These are phyloP conservation scores for Micropoecilia bifurca DNA, from an alignment of 2,797 vertebrate species.

Conservation along the genomic window DNA sequence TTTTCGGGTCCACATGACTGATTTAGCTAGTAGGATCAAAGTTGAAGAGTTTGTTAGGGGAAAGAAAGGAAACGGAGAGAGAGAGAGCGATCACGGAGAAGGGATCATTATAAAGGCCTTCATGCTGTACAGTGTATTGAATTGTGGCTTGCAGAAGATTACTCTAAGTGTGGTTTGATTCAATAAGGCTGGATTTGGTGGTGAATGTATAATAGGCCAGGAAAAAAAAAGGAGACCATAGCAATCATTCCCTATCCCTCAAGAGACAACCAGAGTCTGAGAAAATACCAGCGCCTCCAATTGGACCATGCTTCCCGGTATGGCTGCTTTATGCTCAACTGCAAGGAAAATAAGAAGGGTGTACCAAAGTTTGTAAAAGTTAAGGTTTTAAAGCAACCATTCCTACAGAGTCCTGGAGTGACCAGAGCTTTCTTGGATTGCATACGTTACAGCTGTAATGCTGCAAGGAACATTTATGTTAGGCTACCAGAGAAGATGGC, in stretches of 20 bases:
- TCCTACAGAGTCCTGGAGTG: not conserved
- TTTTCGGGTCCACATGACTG: conserved; percentile 64
- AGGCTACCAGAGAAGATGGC: not conserved
- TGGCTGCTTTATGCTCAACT: not conserved
- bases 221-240: conserved; percentile 10
- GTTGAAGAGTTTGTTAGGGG: conserved; percentile 44
- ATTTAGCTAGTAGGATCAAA: conserved; percentile 49
- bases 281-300: conserved; percentile 46
- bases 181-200: conserved; percentile 40
- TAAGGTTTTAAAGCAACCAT: not conserved
- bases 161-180: conserved; percentile 35
- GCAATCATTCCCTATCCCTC: conserved; percentile 56
- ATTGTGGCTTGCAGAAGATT: conserved; percentile 26
- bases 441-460: not conserved
- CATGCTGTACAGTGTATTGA: conserved; percentile 3
- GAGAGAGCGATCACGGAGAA: conserved; percentile 13
- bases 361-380: not conserved
- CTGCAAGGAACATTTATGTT: not conserved
- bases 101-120: conserved; percentile 16
- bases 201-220: conserved; percentile 27
- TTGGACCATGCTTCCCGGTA: conserved; percentile 22
- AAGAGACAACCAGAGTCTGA: conserved; percentile 54
- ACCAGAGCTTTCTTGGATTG: not conserved
- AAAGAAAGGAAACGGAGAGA: conserved; percentile 34
- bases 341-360: not conserved